Evolutionary conservation across 2,888 invertebrate species (phyloP).

Genomic region (Malthinus seriepunctatus): DNA sequence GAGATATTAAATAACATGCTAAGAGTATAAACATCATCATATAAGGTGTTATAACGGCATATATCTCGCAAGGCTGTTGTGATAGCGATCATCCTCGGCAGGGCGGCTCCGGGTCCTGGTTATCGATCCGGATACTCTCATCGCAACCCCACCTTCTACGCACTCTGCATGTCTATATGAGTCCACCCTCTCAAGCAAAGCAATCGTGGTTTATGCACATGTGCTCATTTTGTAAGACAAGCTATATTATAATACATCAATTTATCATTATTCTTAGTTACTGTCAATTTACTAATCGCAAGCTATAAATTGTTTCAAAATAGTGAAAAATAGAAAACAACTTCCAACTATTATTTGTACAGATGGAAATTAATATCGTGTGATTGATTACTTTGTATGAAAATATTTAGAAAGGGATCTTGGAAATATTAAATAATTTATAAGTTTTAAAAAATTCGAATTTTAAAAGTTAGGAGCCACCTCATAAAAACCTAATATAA

Average conservation of each 20-base stretch:
- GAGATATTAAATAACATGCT: background rate
- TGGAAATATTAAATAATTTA: no score
- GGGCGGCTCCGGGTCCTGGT: constrained; percentile 35
- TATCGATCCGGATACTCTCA: constrained; percentile 34
- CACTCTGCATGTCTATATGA: constrained; percentile 11
- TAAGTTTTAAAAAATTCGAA: no score
- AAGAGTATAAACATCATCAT: constrained; percentile 11
- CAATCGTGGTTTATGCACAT: constrained; percentile 23
- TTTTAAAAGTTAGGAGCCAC: no score
- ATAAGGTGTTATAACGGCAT: constrained; percentile 33
- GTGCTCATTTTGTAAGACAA: constrained; percentile 19
- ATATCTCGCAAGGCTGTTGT: constrained; percentile 40
- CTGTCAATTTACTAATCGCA: constrained; percentile 10
- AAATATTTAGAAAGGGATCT: no score
- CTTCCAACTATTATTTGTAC: constrained; percentile 1
- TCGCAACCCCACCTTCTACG: constrained; percentile 33
- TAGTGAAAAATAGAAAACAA: background rate
- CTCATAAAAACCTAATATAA: no score
- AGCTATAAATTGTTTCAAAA: constrained; percentile 4
- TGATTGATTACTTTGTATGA: constrained; percentile 5
- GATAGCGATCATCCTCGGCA: constrained; percentile 40
- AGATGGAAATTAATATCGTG: background rate
- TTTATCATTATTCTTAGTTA: constrained; percentile 16
- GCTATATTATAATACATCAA: constrained; percentile 18
- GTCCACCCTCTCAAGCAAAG: constrained; percentile 12